phyloP scores from a whole-genome alignment of 1,140 invertebrate genomes.

The Schlechtendalia chinensis region DNA sequence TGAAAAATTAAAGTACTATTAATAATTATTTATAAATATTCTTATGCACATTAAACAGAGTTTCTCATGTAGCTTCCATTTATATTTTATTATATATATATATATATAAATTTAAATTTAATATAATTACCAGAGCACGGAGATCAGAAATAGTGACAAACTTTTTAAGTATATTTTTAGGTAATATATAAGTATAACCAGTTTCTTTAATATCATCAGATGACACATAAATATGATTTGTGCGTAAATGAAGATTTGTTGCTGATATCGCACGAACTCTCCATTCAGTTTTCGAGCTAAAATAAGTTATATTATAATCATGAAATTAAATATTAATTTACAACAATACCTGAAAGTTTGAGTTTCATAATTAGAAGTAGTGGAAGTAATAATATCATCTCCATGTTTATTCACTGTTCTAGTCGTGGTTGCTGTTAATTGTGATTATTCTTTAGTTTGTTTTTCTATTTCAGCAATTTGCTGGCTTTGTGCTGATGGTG shows the following conservation, averaged over 20 bases:
- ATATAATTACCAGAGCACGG: conserved; percentile 73
- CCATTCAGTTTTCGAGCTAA: too few species aligned
- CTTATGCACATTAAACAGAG: too few species aligned
- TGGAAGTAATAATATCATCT: too few species aligned
- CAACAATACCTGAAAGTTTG: too few species aligned
- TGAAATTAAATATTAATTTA: too few species aligned
- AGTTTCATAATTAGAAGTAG: too few species aligned
- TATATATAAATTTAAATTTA: too few species aligned
- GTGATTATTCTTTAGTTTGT: conserved; percentile 98
- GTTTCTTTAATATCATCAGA: conserved; percentile 99
- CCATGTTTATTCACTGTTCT: too few species aligned
- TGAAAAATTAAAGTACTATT: neutral
- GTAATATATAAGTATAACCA: conserved; percentile 96
- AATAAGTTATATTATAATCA: too few species aligned
- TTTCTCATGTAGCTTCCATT: too few species aligned
- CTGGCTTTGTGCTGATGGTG: conserved; percentile 94
- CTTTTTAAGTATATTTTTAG: conserved; percentile 98
- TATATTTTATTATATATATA: too few species aligned
- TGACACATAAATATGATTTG: conserved; percentile 99
- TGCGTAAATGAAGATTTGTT: conserved; percentile 95
- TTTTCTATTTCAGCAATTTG: conserved; percentile 99
- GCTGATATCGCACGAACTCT: conserved; percentile 96
- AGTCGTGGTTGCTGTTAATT: conserved; percentile 96
- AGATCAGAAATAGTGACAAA: conserved; percentile 99
- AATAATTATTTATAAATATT: too few species aligned